Conservation (phyloP, 2,113 vertebrate species). For the Prinia subflava region DNA sequence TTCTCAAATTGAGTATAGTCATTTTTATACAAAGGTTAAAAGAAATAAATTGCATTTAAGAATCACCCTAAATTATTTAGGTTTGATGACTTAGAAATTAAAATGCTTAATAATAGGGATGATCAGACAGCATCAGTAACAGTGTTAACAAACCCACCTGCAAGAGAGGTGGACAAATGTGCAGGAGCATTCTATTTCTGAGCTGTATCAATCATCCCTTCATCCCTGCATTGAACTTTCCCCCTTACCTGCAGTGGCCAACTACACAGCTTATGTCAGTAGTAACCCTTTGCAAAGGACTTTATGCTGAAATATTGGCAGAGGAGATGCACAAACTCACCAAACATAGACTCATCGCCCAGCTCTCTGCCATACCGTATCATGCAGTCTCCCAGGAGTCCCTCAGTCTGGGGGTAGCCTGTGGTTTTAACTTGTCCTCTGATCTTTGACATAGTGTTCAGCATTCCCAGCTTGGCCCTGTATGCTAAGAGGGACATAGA, state of each 20-base stretch:
- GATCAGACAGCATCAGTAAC: neutral
- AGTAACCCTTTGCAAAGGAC: neutral
- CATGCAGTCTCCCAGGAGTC: slow-evolving; percentile 92
- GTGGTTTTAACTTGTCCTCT: slow-evolving; percentile 91
- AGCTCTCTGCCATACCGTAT: slow-evolving; percentile 88
- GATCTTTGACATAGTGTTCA: slow-evolving; percentile 93
- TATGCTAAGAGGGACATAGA: slow-evolving; percentile 74
- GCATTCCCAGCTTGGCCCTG: slow-evolving; percentile 91
- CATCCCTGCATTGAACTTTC: neutral
- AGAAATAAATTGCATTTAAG: neutral
- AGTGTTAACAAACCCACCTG: neutral
- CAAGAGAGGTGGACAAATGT: neutral
- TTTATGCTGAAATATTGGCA: neutral
- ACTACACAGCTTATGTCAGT: neutral
- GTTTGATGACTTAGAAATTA: neutral
- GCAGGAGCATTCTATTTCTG: neutral
- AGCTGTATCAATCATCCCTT: neutral
- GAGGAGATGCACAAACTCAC: slow-evolving; percentile 70
- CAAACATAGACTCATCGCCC: slow-evolving; percentile 86
- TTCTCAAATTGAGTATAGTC: neutral
- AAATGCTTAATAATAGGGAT: neutral
- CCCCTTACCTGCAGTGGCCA: neutral
- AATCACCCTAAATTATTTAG: neutral
- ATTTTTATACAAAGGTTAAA: neutral
- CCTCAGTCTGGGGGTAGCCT: slow-evolving; percentile 91